phyloP scores from a whole-genome alignment of 2,797 vertebrate genomes.

The Catharus ustulatus region DNA sequence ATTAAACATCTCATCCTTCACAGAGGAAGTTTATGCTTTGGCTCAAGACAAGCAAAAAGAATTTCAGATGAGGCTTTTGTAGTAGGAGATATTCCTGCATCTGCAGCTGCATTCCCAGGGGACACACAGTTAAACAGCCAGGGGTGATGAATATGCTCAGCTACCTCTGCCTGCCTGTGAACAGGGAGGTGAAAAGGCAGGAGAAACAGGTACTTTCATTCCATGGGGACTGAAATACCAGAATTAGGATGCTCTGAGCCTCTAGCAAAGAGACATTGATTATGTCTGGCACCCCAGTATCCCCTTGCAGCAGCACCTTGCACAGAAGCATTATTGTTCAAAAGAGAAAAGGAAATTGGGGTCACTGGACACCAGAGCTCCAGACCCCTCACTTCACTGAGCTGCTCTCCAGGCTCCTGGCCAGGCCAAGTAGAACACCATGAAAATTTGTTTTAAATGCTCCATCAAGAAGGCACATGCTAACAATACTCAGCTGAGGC shows the following conservation, averaged over 20 bases:
- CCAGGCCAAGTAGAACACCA: neutral
- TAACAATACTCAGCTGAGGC: neutral
- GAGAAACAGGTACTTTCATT: neutral
- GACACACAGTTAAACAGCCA: conserved; percentile 20
- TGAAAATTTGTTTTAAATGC: neutral
- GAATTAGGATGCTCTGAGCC: neutral
- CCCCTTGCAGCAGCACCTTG: neutral
- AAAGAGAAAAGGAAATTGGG: neutral
- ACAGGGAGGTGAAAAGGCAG: neutral
- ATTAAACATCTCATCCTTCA: conserved; percentile 62
- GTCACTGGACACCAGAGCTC: neutral
- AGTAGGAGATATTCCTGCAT: conserved; percentile 9
- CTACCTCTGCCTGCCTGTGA: neutral
- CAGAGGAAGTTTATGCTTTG: conserved; percentile 50
- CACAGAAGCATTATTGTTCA: fast-evolving
- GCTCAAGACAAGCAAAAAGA: conserved; percentile 46
- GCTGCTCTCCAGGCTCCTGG: neutral
- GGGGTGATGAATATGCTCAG: neutral
- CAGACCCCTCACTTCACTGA: neutral
- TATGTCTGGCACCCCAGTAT: neutral
- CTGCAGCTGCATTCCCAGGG: neutral
- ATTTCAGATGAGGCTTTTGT: conserved; percentile 47
- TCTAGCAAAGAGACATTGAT: neutral
- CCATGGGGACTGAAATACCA: neutral
- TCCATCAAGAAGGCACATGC: neutral